Conservation (phyloP, 2,113 vertebrate genomes). For the Melospiza melodia region DNA sequence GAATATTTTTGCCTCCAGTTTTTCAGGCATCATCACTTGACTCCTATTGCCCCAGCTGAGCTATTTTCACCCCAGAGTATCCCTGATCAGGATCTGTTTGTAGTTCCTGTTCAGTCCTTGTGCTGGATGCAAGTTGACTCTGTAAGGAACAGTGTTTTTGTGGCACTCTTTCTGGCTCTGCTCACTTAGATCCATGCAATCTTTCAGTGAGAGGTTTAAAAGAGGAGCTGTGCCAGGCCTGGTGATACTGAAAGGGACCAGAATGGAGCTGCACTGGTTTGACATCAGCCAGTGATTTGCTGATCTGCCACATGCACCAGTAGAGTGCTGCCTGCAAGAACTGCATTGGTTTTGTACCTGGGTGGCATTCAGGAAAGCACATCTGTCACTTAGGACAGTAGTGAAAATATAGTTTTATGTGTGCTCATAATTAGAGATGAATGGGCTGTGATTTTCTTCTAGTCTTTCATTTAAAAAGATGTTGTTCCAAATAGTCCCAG, state of each 20-base stretch:
- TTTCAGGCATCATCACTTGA: not conserved
- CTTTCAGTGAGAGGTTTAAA: not conserved
- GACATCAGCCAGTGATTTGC: not conserved
- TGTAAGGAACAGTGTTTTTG: not conserved
- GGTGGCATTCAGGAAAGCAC: not conserved
- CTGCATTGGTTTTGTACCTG: not conserved
- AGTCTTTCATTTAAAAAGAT: not conserved
- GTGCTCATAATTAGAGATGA: not conserved
- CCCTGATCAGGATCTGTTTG: not conserved
- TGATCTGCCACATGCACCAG: not conserved
- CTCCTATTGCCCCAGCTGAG: not conserved
- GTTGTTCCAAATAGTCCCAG: not conserved
- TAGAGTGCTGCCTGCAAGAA: not conserved
- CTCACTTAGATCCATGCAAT: rapidly evolving
- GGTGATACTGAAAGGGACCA: rapidly evolving
- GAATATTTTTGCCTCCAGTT: not conserved
- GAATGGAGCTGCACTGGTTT: not conserved
- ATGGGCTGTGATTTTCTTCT: not conserved
- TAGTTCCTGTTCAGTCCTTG: rapidly evolving
- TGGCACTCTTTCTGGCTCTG: not conserved
- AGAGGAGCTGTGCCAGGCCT: not conserved
- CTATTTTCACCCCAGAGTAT: not conserved
- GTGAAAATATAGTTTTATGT: not conserved
- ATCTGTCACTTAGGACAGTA: not conserved
- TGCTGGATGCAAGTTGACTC: not conserved